Evolutionary conservation across 2,113 vertebrate genomes (phyloP).

Genomic region (Phasianus colchicus): DNA sequence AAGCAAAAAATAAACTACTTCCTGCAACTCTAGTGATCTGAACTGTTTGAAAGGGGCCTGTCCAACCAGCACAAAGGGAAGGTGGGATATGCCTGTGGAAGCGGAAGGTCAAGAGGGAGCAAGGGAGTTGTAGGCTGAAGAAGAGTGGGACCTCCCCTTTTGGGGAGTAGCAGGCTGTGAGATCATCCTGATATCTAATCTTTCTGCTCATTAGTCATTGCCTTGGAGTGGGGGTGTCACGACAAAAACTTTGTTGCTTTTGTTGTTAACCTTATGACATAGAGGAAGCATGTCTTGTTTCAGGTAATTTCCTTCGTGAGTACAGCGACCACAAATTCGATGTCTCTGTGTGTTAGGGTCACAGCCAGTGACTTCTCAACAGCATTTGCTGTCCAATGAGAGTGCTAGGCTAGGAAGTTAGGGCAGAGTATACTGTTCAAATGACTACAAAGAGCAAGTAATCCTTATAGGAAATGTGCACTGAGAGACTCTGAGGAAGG

Average conservation of each 20-base stretch:
- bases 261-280: slow-evolving; percentile 9
- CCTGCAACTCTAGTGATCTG: not conserved
- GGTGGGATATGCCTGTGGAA: not conserved
- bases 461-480: not conserved
- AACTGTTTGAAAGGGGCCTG: not conserved
- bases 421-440: not conserved
- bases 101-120: not conserved
- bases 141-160: not conserved
- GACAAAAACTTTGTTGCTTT: not conserved
- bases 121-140: not conserved
- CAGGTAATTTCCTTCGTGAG: not conserved
- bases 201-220: slow-evolving; percentile 12
- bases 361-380: not conserved
- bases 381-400: not conserved
- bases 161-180: not conserved
- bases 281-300: not conserved
- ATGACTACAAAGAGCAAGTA: not conserved
- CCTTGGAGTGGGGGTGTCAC: not conserved
- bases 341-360: not conserved
- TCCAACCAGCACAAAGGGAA: not conserved
- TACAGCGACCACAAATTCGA: not conserved
- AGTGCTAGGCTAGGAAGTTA: not conserved
- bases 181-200: slow-evolving; percentile 5
- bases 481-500: not conserved
- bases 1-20: not conserved